Evolutionary conservation across 1,140 invertebrate genomes (phyloP).

Genomic region (Drosophila hydei): DNA sequence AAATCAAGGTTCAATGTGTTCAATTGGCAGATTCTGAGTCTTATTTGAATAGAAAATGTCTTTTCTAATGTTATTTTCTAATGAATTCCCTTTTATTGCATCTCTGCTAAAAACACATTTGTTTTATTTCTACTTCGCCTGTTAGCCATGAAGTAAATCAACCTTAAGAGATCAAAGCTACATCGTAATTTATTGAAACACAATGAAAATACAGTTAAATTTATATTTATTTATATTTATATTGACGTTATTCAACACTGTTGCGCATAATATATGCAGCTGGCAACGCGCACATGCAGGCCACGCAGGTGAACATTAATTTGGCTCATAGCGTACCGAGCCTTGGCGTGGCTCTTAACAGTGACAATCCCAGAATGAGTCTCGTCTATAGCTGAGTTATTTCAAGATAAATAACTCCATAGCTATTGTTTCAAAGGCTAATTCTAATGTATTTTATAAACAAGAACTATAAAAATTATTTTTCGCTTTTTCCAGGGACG

Average conservation of each 20-base stretch:
- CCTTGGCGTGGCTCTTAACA: constrained; percentile 1
- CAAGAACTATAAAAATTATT: neutral
- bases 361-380: neutral
- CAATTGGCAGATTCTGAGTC: too few species aligned
- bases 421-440: neutral
- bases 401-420: neutral
- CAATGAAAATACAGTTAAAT: constrained; percentile 18
- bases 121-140: neutral
- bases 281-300: neutral
- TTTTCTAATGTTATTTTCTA: too few species aligned
- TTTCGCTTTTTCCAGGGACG: constrained; percentile 92
- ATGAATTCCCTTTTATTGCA: too few species aligned
- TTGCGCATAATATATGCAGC: constrained; percentile 29
- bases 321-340: constrained; percentile 55
- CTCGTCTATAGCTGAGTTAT: constrained; percentile 7
- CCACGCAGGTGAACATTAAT: constrained; percentile 68
- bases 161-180: neutral
- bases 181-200: constrained; percentile 14
- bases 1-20: too few species aligned
- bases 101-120: too few species aligned
- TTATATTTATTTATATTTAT: constrained; percentile 41
- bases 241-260: constrained; percentile 42
- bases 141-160: neutral
- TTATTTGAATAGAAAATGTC: too few species aligned
- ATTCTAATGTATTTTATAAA: neutral